Percentiles rank a stretch among this genome's conserved stretches.
Conservation (phyloP, 2,888 invertebrate genomes). For the Busseola fusca region DNA sequence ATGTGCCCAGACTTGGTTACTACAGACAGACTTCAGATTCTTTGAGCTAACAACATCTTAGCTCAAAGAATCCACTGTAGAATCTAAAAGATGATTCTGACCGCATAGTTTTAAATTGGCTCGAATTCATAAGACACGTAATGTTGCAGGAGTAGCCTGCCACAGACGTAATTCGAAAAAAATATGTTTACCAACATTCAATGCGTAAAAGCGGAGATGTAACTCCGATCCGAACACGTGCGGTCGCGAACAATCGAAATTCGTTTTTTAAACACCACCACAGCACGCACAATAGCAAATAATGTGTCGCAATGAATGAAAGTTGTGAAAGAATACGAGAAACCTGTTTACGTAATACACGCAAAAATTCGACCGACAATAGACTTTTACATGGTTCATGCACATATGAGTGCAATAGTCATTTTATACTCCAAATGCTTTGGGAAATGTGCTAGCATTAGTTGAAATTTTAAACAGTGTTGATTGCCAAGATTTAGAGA, state of each 20-base stretch:
- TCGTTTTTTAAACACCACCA: constrained; percentile 53
- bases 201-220: constrained; percentile 50
- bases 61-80: not conserved
- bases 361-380: constrained; percentile 63
- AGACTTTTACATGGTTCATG: constrained; percentile 65
- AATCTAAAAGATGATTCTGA: not conserved
- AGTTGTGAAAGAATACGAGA: constrained; percentile 73
- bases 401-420: constrained; percentile 63
- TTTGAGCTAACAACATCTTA: too few species aligned
- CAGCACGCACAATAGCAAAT: constrained; percentile 67
- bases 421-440: constrained; percentile 53
- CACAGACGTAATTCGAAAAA: not conserved
- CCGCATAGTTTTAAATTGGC: not conserved
- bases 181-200: constrained; percentile 23
- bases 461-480: constrained; percentile 38
- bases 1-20: not conserved
- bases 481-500: constrained; percentile 53
- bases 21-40: too few species aligned
- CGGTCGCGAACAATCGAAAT: constrained; percentile 61
- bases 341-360: constrained; percentile 68
- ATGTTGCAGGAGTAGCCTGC: not conserved
- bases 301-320: constrained; percentile 74
- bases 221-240: constrained; percentile 49
- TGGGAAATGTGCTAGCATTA: constrained; percentile 34
- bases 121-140: not conserved